Conservation (phyloP, 2,797 vertebrate species). For the Aulostomus chinensis region DNA sequence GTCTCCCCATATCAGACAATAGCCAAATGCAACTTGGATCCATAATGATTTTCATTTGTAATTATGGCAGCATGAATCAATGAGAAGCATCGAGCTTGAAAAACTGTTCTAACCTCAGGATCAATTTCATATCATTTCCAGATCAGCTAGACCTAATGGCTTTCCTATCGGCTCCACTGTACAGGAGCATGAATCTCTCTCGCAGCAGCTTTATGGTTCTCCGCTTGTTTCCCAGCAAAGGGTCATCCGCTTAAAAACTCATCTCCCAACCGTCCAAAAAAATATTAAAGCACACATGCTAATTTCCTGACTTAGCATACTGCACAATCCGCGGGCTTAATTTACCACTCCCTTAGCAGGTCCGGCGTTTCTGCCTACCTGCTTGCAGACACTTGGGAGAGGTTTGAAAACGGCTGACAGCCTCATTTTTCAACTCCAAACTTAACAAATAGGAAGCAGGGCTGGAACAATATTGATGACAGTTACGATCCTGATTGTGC, state of each 20-base stretch:
- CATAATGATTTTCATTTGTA: conserved; percentile 77
- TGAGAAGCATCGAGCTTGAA: conserved; percentile 76
- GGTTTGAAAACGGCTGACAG: too few species aligned
- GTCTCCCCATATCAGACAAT: conserved; percentile 42
- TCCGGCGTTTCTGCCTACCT: conserved; percentile 51
- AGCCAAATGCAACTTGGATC: conserved; percentile 72
- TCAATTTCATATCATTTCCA: conserved; percentile 82
- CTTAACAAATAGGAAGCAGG: too few species aligned
- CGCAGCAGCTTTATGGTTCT: conserved; percentile 61
- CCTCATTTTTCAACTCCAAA: too few species aligned
- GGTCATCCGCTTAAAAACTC: conserved; percentile 63
- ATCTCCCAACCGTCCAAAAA: conserved; percentile 67
- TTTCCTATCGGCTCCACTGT: conserved; percentile 77
- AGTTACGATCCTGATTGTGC: too few species aligned
- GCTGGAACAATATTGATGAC: too few species aligned
- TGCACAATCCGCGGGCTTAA: conserved; percentile 63
- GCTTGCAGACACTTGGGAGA: conserved; percentile 62
- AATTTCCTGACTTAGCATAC: conserved; percentile 72
- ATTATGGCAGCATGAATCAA: conserved; percentile 75
- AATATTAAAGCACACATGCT: conserved; percentile 74
- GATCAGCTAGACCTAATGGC: conserved; percentile 80
- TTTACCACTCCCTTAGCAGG: conserved; percentile 65
- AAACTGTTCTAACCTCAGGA: conserved; percentile 74
- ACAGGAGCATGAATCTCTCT: conserved; percentile 59
- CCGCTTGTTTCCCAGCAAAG: conserved; percentile 58